Evolutionary conservation across 1,140 invertebrate genomes (phyloP).

Genomic region (Hyphantria cunea): DNA sequence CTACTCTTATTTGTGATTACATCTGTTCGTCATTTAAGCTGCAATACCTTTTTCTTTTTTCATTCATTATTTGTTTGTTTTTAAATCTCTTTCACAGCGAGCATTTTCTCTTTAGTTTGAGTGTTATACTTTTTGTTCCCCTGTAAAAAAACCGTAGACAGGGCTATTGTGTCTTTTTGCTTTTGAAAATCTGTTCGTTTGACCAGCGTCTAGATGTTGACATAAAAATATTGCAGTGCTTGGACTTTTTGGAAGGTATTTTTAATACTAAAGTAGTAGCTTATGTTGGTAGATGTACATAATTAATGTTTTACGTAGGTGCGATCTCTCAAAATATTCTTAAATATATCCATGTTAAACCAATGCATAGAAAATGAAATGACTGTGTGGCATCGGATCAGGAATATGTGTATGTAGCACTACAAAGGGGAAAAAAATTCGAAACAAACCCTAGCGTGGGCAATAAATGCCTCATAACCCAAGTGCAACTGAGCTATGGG

Average conservation of each 20-base stretch:
- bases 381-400: too few relatives aligned
- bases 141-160: slow-evolving; percentile 23
- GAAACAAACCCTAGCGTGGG: too few relatives aligned
- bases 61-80: neutral
- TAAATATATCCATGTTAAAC: too few relatives aligned
- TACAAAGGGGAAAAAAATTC: too few relatives aligned
- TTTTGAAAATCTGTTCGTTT: slow-evolving; percentile 32
- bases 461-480: too few relatives aligned
- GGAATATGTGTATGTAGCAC: too few relatives aligned
- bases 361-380: too few relatives aligned
- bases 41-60: neutral
- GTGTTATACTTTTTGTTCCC: slow-evolving; percentile 28
- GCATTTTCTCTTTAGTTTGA: slow-evolving; percentile 5
- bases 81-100: slow-evolving; percentile 3
- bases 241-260: slow-evolving; percentile 30
- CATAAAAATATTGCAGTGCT: slow-evolving; percentile 41
- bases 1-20: neutral
- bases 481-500: too few relatives aligned
- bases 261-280: too few relatives aligned
- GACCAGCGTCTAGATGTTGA: slow-evolving; percentile 36
- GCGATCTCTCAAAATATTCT: too few relatives aligned
- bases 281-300: too few relatives aligned
- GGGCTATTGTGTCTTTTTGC: slow-evolving; percentile 29
- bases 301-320: too few relatives aligned
- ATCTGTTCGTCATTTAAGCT: neutral